Evolutionary conservation across 2,113 vertebrate genomes (phyloP).

Genomic region (Mobula birostris): DNA sequence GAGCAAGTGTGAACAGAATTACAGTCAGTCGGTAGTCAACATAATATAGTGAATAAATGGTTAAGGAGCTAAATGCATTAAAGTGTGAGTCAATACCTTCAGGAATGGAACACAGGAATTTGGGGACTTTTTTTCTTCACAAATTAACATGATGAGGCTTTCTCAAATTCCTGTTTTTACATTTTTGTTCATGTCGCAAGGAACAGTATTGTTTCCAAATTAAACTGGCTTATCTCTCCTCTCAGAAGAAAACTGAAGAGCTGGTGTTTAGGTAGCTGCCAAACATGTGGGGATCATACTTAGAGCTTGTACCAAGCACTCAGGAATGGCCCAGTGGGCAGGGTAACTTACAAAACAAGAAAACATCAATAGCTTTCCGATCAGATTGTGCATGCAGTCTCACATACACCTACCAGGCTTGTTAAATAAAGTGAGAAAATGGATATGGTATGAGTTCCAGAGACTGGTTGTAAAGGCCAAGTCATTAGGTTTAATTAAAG

Average conservation of each 20-base stretch:
- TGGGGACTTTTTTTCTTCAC: neutral
- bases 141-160: neutral
- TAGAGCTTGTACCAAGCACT: neutral
- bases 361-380: too few relatives aligned
- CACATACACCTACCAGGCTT: too few relatives aligned
- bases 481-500: too few relatives aligned
- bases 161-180: neutral
- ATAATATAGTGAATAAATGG: neutral
- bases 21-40: too few relatives aligned
- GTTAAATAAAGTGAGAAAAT: too few relatives aligned
- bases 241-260: neutral
- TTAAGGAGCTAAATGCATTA: neutral
- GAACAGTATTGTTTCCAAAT: neutral
- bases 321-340: too few relatives aligned
- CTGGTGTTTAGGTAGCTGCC: neutral
- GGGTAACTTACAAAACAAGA: too few relatives aligned
- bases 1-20: neutral
- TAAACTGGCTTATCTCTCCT: neutral
- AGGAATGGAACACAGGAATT: neutral
- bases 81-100: neutral
- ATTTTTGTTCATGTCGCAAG: neutral
- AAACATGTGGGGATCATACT: neutral
- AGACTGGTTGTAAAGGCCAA: too few relatives aligned
- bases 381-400: too few relatives aligned
- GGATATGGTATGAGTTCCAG: too few relatives aligned